Base-by-base conservation (phyloP, 2,888 invertebrate genomes). In the Micoletzkya japonica region DNA sequence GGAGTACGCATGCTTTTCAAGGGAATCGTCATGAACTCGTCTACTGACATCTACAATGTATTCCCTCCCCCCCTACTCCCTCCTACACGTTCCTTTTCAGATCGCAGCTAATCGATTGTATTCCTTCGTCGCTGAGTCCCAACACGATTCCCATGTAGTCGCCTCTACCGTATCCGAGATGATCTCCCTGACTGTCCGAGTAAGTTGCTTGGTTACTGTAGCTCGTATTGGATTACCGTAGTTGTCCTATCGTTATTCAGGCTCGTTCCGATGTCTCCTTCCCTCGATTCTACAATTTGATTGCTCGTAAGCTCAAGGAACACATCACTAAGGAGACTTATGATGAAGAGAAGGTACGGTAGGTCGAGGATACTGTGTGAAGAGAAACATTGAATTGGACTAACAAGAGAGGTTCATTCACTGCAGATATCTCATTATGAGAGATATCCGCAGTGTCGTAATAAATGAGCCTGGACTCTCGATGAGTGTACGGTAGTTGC, bases 61-160 rank as follows among this genome's bases (percentile, higher is more conserved):
- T 56, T 24, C 6, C 17, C 52, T 6, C 24, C 52, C 24, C 14
- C 52, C 52, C 20, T 52, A 52, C 14, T 24, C 52, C 57, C 6
- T n/a, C 17, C 7, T 17, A 37, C 20, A 36, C 49, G 6, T 61
- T n/a, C 24, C 17, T 57, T 85, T 86, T 67, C 82, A 89, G 88
- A 85, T 90, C 74, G 92, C 92, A 0, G 85, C 94, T 59, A 89
- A 90, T 76, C 92, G 92, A 85, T 89, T 94, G 39, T 90, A 90
- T 75, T 87, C 90, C 14, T 94, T 92, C 86, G 83, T 88, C 0
- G 90, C 90, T 0, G 90, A 90, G 67, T 90, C 90, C 36, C 90
- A 92, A n/a, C 90, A 92, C 77, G 94, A 94, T 86, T 91, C 91
- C 0, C 91, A 91, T 80, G 91, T 94, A 0, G 91, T 93, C 0